These are phyloP conservation scores for Hyles vespertilio DNA, from an alignment of 1,140 invertebrate species.

Conservation along the genomic window DNA sequence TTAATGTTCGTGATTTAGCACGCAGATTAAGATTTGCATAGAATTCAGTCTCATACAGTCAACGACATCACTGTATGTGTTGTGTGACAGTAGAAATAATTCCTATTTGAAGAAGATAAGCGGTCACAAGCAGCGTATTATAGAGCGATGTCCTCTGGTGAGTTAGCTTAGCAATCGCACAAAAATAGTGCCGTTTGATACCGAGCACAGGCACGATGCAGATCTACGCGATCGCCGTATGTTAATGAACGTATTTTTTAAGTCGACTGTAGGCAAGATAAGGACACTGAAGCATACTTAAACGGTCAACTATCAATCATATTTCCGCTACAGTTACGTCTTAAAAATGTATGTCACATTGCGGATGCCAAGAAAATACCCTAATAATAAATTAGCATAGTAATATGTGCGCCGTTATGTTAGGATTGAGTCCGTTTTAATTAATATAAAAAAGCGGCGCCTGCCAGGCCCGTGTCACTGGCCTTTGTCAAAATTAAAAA, in stretches of 20 bases:
- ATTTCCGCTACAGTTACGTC: constrained; percentile 68
- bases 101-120: too few species aligned
- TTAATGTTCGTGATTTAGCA: constrained; percentile 20
- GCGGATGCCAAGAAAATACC: constrained; percentile 67
- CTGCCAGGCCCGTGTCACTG: constrained; percentile 48
- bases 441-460: constrained; percentile 57
- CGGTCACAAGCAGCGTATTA: too few species aligned
- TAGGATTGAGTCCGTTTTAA: constrained; percentile 60
- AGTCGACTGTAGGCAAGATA: constrained; percentile 15
- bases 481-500: constrained; percentile 29
- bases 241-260: background rate
- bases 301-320: constrained; percentile 68
- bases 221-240: background rate
- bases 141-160: too few species aligned
- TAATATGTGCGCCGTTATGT: constrained; percentile 65
- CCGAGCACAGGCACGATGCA: background rate
- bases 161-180: too few species aligned
- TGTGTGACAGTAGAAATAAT: too few species aligned
- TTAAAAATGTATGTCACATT: constrained; percentile 69
- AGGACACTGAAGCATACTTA: constrained; percentile 37
- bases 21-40: constrained; percentile 26
- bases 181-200: too few species aligned
- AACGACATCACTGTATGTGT: background rate
- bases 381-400: constrained; percentile 73
- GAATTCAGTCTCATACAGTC: constrained; percentile 18